Evolutionary conservation across 2,113 vertebrate species (phyloP).

Genomic region (Sceloporus tristichus): DNA sequence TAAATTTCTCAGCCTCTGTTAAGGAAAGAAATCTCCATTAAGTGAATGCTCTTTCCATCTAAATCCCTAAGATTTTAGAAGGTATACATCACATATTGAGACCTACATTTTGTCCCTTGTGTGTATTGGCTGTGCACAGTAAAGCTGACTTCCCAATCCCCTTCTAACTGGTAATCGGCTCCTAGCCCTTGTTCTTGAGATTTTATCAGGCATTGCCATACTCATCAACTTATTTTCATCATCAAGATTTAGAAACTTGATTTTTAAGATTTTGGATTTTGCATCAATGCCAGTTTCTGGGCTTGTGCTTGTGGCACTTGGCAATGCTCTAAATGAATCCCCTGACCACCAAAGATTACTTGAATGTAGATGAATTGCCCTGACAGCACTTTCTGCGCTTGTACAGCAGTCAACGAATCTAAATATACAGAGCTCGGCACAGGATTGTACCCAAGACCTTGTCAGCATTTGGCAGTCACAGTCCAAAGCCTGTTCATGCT

Average conservation of each 20-base stretch:
- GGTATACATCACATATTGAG: background rate
- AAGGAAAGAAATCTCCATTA: background rate
- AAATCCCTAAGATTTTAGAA: background rate
- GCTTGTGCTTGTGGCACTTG: background rate
- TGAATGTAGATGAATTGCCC: too few relatives aligned
- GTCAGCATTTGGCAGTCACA: too few relatives aligned
- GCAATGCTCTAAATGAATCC: too few relatives aligned
- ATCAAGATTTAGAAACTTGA: background rate
- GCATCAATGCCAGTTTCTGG: background rate
- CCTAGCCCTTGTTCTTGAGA: background rate
- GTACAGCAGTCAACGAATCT: too few relatives aligned
- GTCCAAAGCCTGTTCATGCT: too few relatives aligned
- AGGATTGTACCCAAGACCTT: too few relatives aligned
- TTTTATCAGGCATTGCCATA: background rate
- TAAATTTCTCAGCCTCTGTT: slow-evolving; percentile 1
- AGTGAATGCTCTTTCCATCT: background rate
- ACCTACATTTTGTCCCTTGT: background rate
- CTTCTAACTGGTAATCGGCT: background rate
- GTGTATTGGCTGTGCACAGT: background rate
- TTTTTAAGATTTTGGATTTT: background rate
- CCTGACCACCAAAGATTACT: too few relatives aligned
- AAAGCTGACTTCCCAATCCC: background rate
- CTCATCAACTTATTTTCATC: background rate
- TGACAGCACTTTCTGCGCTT: too few relatives aligned
- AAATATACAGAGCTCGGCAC: too few relatives aligned